Evolutionary conservation across 2,797 vertebrate genomes (phyloP), one percentile per base, ranked within the genome.

Genomic region (Eremophila alpestris): DNA sequence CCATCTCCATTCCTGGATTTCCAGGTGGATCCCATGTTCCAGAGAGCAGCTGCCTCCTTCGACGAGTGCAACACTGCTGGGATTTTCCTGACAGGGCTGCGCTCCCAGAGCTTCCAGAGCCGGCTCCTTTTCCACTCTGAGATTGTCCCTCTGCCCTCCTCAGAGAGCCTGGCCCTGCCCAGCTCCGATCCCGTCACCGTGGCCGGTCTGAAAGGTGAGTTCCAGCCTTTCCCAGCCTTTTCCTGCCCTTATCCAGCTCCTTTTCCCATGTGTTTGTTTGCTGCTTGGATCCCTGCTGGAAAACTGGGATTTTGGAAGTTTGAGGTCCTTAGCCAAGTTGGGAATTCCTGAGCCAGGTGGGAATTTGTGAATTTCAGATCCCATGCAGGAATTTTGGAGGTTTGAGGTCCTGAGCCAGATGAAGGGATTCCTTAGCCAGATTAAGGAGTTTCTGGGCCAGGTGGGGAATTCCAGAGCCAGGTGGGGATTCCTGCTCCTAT

Each of bases 1-100:
- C 64, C 11, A 3, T 5, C 13, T 3, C 7, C 64, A 38, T 30
- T 64, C 62, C 30, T 18, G 4, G 10, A 40, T 40, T 38, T 17
- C 38, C 95, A 99, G 99, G 97, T 99, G 43, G 99, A 99, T 91
- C 99, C 99, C 92, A 98, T 99, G 98, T 99, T 99, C 97, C 99
- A 99, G 96, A 98, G 98, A 55, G 98, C 98, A 8, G 98, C 98
- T 0, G 98, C 98, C 3, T 98, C 99, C 1, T 99, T 99, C 1
- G 98, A 99, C 32, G 99, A 99, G 90, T 99, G 98, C 97, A 99
- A 98, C 96, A 98, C 98, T 0, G 97, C 98, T 0, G 99, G 99
- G 0, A 98, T 99, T n/a, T 99, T 99, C 96, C 98, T 99, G 54
- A 97, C 97, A 0, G 97, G 98, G 7, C 98, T 99, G 34, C 99